Evolutionary conservation across 1,140 invertebrate species (phyloP), one percentile per base, ranked within the genome.

Genomic region (Drosophila ironensis): DNA sequence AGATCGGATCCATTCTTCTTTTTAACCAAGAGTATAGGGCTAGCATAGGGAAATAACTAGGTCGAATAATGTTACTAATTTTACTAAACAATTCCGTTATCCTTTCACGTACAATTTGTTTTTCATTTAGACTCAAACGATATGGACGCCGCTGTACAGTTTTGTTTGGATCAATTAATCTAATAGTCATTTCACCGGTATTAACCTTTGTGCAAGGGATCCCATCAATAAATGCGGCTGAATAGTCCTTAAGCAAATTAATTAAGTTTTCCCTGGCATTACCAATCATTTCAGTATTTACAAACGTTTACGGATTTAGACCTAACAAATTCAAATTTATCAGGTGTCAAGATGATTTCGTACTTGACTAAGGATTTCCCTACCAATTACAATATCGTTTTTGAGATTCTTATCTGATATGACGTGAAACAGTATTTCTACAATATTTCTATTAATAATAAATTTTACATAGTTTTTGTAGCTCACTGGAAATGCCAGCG

Each of bases 1-100:
- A 41, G 7, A 16, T 24, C 12, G n/a, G 27, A 44, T 8, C 40
- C 40, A 9, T 44, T 54, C 7, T 44, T 44, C 28, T 47, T 46
- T 38, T 56, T 47, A 12, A 46, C 52, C 14, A 56, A 25, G 11
- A 56, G 22, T 25, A 38, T 45, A 37, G 52, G 30, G n/a, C 52
- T 38, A n/a, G 22, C 20, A 46, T 46, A 50, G 4, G 44, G 24
- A 11, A 35, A 17, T 11, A 53, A 20, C 19, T 53, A 14, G 25
- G 4, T 14, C 30, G 14, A 46, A 56, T 56, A 19, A 56, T 45
- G 2, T 56, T 56, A 37, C 42, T n/a, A 20, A 8, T 56, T 35
- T 35, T n/a, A n/a, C n/a, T n/a, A n/a, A 56, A 37, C 17, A 56
- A 56, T n/a, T 47, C 42, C 3, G 17, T 20, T 46, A 28, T 28